Conservation (phyloP, 1,140 invertebrate genomes). For the Drosophila parvula region DNA sequence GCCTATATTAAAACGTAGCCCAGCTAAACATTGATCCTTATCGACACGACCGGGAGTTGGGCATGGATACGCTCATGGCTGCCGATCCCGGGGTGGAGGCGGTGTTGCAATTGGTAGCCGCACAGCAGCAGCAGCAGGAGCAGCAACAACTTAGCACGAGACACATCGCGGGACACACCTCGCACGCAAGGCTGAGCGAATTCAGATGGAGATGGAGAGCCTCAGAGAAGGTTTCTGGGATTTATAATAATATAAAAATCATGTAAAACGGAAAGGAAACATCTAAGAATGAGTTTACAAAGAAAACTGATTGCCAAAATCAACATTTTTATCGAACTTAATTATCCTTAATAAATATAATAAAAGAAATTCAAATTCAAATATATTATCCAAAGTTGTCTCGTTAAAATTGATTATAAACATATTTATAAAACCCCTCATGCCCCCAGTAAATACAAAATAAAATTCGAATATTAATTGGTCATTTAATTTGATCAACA, state of each 20-base stretch:
- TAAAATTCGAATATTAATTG: not conserved
- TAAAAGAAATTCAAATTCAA: not conserved
- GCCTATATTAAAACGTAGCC: constrained; percentile 73
- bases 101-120: constrained; percentile 66
- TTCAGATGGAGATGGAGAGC: constrained; percentile 5
- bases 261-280: not conserved
- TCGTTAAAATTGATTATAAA: not conserved
- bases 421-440: not conserved
- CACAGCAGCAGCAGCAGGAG: constrained; percentile 66
- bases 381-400: not conserved
- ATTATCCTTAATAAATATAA: not conserved
- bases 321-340: no score
- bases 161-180: constrained; percentile 33
- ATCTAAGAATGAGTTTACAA: not conserved
- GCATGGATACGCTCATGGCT: no score
- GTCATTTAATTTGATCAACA: constrained; percentile 10
- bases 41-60: constrained; percentile 59
- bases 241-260: not conserved
- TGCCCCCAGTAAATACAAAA: not conserved
- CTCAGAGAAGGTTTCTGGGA: not conserved
- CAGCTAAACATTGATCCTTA: constrained; percentile 79
- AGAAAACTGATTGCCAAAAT: not conserved
- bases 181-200: constrained; percentile 18
- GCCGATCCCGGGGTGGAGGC: constrained; percentile 4
- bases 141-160: constrained; percentile 75